Conservation (phyloP, 2,888 invertebrate species). For the Fabriciana adippe region DNA sequence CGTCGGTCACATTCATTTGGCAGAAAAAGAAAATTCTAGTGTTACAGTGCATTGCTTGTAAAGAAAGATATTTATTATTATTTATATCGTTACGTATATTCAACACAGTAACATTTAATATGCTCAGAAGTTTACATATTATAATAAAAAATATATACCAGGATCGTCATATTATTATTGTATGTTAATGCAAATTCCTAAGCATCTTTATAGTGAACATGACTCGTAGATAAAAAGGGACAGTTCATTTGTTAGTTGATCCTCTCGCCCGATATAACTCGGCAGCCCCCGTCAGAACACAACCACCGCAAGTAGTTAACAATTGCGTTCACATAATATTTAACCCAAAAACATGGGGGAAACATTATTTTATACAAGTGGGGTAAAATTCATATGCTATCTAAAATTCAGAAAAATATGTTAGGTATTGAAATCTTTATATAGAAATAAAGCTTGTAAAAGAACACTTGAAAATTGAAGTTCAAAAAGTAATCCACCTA, state of each 20-base stretch:
- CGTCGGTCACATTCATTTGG: slow-evolving; percentile 20
- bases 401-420: neutral
- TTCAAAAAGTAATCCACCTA: neutral
- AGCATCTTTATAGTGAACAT: neutral
- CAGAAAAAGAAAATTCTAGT: slow-evolving; percentile 12
- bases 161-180: too few species aligned
- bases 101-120: too few species aligned
- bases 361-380: neutral
- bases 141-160: too few species aligned
- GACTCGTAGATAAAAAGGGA: neutral
- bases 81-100: too few species aligned
- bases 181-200: too few species aligned
- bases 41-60: slow-evolving; percentile 2
- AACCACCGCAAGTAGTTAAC: slow-evolving; percentile 5
- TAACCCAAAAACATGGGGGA: neutral
- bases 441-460: too few species aligned
- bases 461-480: neutral
- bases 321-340: slow-evolving; percentile 13
- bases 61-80: neutral
- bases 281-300: slow-evolving; percentile 7
- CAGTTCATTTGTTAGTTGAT: slow-evolving; percentile 4
- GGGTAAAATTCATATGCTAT: neutral
- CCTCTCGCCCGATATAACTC: neutral
- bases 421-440: neutral
- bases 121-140: too few species aligned